A percentile compares a stretch with the other conserved stretches of the same genome.
phyloP scores from a whole-genome alignment of 2,113 vertebrate species.

The Spea multiplicata region DNA sequence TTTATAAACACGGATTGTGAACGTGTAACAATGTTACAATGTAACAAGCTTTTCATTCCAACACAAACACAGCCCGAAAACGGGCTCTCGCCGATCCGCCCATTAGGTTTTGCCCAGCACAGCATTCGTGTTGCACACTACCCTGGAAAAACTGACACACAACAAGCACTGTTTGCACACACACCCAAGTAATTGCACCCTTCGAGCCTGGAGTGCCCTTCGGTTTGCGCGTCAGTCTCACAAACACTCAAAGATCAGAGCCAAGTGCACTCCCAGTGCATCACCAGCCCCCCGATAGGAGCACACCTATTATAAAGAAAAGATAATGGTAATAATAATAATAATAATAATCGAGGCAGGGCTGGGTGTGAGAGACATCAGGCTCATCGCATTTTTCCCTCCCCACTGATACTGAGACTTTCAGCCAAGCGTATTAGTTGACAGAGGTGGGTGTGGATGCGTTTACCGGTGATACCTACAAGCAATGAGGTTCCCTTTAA shows the following conservation, averaged over 20 bases:
- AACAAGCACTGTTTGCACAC: background rate
- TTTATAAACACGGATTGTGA: too few relatives aligned
- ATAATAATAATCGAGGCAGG: background rate
- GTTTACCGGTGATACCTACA: too few relatives aligned
- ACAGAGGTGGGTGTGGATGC: background rate
- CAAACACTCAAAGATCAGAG: too few relatives aligned
- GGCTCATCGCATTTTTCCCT: background rate
- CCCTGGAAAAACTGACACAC: constrained; percentile 11
- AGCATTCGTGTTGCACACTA: background rate
- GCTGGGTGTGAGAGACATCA: background rate
- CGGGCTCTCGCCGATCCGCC: too few relatives aligned
- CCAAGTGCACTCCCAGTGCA: background rate
- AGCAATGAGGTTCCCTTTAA: background rate
- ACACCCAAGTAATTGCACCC: constrained; percentile 7
- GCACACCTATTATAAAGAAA: background rate
- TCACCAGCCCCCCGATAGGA: background rate
- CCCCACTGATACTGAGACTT: background rate
- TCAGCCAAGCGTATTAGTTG: background rate
- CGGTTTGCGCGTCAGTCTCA: background rate
- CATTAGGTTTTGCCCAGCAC: background rate
- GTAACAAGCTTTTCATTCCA: too few relatives aligned
- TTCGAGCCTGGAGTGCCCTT: background rate
- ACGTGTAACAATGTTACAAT: too few relatives aligned
- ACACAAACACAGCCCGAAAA: too few relatives aligned
- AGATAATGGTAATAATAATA: background rate